Conservation (phyloP, 2,888 invertebrate species). For the Trichacis sp. region DNA sequence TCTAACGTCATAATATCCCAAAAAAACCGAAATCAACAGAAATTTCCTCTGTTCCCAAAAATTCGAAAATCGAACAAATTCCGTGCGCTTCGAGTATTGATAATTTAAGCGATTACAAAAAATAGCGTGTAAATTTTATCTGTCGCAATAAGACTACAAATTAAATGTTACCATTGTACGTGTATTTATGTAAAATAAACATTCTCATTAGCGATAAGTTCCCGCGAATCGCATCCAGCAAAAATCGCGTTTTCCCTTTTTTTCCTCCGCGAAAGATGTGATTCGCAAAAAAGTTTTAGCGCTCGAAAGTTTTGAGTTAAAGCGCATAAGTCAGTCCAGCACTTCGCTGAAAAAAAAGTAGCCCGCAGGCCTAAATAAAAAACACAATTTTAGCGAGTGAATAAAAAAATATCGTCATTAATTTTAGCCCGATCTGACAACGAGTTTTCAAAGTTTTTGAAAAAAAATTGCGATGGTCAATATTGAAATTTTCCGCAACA, state of each 20-base stretch:
- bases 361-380: slow-evolving; percentile 66
- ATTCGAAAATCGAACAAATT: background rate
- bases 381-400: slow-evolving; percentile 59
- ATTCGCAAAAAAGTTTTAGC: slow-evolving; percentile 1
- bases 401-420: slow-evolving; percentile 3
- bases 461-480: no score
- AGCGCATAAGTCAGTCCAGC: slow-evolving; percentile 40
- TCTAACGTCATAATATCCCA: no score
- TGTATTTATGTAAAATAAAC: slow-evolving; percentile 39
- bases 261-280: background rate
- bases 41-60: no score
- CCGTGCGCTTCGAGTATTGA: slow-evolving; percentile 46
- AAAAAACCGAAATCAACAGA: no score
- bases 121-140: slow-evolving; percentile 4
- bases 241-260: background rate
- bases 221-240: slow-evolving; percentile 9
- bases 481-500: no score
- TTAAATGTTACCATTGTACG: slow-evolving; percentile 48
- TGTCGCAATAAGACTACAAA: slow-evolving; percentile 6
- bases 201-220: slow-evolving; percentile 7
- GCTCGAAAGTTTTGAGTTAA: slow-evolving; percentile 7
- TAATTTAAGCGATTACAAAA: slow-evolving; percentile 1
- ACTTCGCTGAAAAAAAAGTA: slow-evolving; percentile 60
- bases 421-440: slow-evolving; percentile 19
- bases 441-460: no score